These are phyloP conservation scores for Boulengeromyrus knoepffleri DNA, from an alignment of 2,113 vertebrate genomes.

Conservation along the genomic window DNA sequence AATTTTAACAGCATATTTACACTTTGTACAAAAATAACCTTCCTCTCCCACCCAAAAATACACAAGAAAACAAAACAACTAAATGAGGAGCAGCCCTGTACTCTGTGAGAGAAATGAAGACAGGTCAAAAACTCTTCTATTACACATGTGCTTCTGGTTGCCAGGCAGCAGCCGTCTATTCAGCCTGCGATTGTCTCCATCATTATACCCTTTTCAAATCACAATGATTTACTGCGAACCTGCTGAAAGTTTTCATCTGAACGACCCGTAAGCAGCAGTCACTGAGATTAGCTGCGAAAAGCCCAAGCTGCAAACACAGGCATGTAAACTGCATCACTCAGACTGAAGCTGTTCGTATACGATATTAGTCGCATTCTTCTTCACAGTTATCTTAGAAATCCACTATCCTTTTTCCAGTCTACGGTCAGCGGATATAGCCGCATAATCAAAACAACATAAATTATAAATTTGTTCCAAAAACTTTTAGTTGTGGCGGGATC, in stretches of 20 bases:
- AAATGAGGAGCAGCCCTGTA: background rate
- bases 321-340: slow-evolving; percentile 32
- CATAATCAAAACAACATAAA: background rate
- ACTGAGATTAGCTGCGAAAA: slow-evolving; percentile 35
- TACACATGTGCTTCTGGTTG: background rate
- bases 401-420: background rate
- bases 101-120: background rate
- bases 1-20: background rate
- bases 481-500: background rate
- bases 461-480: background rate
- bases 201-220: background rate
- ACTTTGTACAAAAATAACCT: background rate
- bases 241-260: slow-evolving; percentile 20
- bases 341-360: slow-evolving; percentile 14
- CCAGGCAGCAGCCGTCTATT: background rate
- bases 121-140: background rate
- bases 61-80: background rate
- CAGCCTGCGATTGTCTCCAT: background rate
- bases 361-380: background rate
- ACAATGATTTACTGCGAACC: slow-evolving; percentile 22
- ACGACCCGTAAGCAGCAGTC: slow-evolving; percentile 14
- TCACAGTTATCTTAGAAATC: background rate
- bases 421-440: background rate
- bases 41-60: background rate
- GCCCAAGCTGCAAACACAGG: slow-evolving; percentile 37